Percentiles rank a stretch among this genome's conserved stretches.
These are phyloP conservation scores for Macrotus californicus DNA, from an alignment of 2,113 vertebrate species.

Conservation along the genomic window DNA sequence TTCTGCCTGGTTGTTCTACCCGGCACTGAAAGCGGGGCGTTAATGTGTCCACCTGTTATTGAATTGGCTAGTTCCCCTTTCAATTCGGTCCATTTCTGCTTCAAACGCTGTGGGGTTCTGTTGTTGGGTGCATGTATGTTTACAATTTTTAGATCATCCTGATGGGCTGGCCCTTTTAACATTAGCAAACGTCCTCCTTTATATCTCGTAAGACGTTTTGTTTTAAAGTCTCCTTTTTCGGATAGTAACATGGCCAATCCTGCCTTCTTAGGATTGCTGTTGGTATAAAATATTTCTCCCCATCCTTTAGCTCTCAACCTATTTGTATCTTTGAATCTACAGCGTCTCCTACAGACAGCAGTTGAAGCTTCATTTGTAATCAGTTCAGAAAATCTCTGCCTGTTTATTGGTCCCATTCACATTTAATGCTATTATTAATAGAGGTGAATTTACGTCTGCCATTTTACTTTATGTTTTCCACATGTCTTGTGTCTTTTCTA, in stretches of 20 bases:
- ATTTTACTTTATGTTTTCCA: background rate
- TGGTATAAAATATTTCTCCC: background rate
- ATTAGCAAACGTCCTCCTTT: background rate
- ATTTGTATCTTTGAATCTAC: background rate
- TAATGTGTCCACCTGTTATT: background rate
- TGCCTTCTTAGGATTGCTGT: background rate
- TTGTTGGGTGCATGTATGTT: background rate
- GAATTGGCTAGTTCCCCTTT: background rate
- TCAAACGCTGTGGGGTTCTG: background rate
- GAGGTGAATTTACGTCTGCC: background rate
- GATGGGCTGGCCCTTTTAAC: background rate
- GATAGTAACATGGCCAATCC: background rate
- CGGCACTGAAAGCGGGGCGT: background rate
- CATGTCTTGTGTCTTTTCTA: too few species aligned
- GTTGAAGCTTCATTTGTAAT: background rate
- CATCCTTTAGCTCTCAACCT: background rate
- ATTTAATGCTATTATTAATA: background rate
- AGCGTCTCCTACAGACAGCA: background rate
- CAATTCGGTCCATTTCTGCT: background rate
- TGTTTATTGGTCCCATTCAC: background rate
- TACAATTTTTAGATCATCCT: background rate
- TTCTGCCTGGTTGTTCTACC: background rate
- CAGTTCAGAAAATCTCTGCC: background rate
- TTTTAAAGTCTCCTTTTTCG: background rate
- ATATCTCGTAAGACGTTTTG: background rate